phyloP scores from a whole-genome alignment of 2,888 invertebrate genomes.

The Eupeodes luniger region DNA sequence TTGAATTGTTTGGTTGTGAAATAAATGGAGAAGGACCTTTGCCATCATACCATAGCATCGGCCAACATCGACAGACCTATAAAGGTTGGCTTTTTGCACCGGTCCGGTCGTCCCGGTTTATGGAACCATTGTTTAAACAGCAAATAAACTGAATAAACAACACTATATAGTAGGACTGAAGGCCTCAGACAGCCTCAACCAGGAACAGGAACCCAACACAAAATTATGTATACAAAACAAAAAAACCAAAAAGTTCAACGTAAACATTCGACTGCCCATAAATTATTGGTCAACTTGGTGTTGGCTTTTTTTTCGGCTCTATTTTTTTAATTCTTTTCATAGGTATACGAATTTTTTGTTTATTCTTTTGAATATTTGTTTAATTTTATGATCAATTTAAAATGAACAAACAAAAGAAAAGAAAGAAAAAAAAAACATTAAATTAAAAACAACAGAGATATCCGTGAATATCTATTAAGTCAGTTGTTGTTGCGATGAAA shows the following conservation, averaged over 20 bases:
- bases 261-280: constrained; percentile 73
- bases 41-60: neutral
- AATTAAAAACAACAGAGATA: constrained; percentile 26
- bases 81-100: constrained; percentile 60
- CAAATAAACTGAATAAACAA: constrained; percentile 74
- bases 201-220: constrained; percentile 19
- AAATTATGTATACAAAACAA: constrained; percentile 1
- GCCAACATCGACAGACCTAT: constrained; percentile 14
- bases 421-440: neutral
- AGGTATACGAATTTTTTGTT: constrained; percentile 56
- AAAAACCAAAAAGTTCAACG: constrained; percentile 51
- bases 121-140: constrained; percentile 65
- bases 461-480: constrained; percentile 41
- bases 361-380: constrained; percentile 61
- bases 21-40: constrained; percentile 22
- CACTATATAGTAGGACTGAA: constrained; percentile 6
- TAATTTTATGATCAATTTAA: constrained; percentile 72
- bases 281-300: constrained; percentile 76
- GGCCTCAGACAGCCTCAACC: constrained; percentile 42
- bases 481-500: constrained; percentile 43
- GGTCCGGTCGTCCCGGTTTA: neutral
- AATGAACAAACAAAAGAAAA: constrained; percentile 43
- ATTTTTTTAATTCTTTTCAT: constrained; percentile 5
- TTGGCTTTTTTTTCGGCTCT: constrained; percentile 45
- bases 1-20: constrained; percentile 52